These are phyloP conservation scores for Canis aureus DNA, from an alignment of 2,113 vertebrate species.

Conservation along the genomic window DNA sequence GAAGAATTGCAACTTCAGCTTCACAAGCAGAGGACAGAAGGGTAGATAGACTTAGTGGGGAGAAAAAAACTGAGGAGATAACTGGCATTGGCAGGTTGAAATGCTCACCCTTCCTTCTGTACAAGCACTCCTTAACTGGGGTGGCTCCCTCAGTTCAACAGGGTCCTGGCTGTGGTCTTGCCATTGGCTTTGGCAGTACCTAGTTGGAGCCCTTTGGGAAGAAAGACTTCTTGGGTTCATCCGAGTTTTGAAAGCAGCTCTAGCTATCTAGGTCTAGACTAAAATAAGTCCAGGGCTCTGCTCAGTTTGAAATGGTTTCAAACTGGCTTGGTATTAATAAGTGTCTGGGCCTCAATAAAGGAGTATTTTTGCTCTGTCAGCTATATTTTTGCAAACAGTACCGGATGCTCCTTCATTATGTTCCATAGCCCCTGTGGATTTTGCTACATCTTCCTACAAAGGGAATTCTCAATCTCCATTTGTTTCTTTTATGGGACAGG, in stretches of 20 bases:
- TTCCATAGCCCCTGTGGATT: neutral
- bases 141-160: neutral
- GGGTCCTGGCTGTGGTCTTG: neutral
- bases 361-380: neutral
- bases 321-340: neutral
- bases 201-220: neutral
- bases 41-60: no score
- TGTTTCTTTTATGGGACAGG: neutral
- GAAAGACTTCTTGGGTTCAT: neutral
- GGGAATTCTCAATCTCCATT: neutral
- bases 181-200: fast-evolving
- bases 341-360: neutral
- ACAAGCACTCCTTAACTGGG: fast-evolving
- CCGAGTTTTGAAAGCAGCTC: neutral
- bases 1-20: neutral
- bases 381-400: neutral
- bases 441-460: neutral
- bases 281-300: neutral
- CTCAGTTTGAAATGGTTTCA: neutral
- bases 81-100: neutral
- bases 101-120: neutral
- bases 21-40: neutral
- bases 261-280: neutral
- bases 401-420: neutral
- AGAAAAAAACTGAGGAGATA: neutral